These are phyloP conservation scores for Podiceps cristatus DNA, from an alignment of 2,113 vertebrate genomes.

Conservation along the genomic window DNA sequence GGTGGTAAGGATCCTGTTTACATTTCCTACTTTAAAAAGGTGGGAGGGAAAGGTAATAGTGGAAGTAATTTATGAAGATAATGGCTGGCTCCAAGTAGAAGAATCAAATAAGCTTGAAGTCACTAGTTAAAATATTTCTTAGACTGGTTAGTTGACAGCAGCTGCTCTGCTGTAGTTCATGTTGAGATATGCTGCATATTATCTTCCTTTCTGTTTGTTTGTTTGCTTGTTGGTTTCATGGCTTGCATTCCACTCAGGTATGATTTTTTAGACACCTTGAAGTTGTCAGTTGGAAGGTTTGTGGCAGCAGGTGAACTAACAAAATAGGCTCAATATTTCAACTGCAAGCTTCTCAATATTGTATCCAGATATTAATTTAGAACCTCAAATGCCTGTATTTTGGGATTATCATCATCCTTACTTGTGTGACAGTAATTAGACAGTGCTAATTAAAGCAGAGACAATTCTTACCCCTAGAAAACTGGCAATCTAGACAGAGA, in stretches of 20 bases:
- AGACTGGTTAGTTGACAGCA: not conserved
- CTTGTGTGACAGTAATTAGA: not conserved
- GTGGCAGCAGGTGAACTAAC: not conserved
- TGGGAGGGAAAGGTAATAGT: not conserved
- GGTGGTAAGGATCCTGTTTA: conserved; percentile 82
- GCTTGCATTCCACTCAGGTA: not conserved
- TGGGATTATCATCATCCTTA: not conserved
- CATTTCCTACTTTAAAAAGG: not conserved
- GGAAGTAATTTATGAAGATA: not conserved
- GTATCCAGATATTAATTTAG: not conserved
- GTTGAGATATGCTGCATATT: not conserved
- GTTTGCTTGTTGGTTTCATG: not conserved
- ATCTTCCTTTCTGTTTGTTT: not conserved
- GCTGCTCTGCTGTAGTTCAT: not conserved
- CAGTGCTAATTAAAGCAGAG: not conserved
- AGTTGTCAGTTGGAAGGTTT: not conserved
- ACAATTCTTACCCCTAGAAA: not conserved
- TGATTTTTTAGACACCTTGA: not conserved
- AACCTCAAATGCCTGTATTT: not conserved
- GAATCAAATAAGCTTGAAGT: not conserved
- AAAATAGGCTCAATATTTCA: not conserved
- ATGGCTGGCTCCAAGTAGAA: not conserved
- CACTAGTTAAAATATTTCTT: not conserved
- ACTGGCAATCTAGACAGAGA: not conserved
- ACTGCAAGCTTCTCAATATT: not conserved